Base-by-base conservation (phyloP, 2,797 vertebrate species). In the Lacerta bilineata region DNA sequence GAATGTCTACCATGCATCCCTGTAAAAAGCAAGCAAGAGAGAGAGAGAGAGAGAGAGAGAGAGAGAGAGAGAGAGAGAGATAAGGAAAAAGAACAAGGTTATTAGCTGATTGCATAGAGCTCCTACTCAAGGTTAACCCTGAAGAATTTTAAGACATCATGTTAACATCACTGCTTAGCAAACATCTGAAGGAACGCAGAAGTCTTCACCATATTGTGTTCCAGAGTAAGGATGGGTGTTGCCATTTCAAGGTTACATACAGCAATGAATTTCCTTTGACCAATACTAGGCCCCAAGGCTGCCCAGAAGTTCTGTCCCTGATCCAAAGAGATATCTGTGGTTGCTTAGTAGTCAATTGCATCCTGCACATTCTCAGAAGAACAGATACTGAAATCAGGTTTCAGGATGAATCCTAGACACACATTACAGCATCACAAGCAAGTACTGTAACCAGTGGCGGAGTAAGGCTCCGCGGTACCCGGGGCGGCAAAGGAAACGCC, bases 81-180 rank as follows among this genome's bases (percentile, higher is more conserved):
- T 55, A 55, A 55, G 13, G 50, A 15, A 55, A 55, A n/a, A 36
- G 29, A 55, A 46, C 85, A 43, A 76, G 25, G 72, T 72, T 80
- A 83, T 78, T 20, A 76, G 61, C 8, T 66, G 59, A 39, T 23
- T 25, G n/a, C 6, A 80, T 68, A 59, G 59, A 77, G 46, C 29
- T 87, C 80, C 64, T 75, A 86, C 36, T 87, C n/a, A 20, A 71
- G 29, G 46, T 25, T 39, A 10, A 74, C 39, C 43, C 17, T 55
- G 3, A 17, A 85, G n/a, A 85, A 39, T 29, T 81, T 77, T 90
- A 80, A 89, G 10, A 55, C 79, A 84, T 76, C 41, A 41, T 85
- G 71, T 87, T 17, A 77, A 85, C 71, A 85, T 74, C 87, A 59
- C 50, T 85, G 89, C 87, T 90, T 55, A 81, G 17, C 5, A 74